Evolutionary conservation across 1,140 invertebrate species (phyloP).

Genomic region (Ctenoplectra terminalis): DNA sequence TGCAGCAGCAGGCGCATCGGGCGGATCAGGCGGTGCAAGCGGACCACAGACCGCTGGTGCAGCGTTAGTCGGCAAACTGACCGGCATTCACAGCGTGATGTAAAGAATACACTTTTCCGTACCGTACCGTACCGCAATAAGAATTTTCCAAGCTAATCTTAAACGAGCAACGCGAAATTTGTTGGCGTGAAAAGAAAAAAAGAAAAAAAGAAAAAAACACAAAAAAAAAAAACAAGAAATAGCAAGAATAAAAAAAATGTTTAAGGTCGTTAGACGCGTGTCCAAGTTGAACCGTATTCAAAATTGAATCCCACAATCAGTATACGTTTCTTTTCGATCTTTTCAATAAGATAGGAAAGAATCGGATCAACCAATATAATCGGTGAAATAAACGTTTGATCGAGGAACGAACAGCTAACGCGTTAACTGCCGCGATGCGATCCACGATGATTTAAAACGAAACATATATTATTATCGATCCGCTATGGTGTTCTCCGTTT

Average conservation of each 20-base stretch:
- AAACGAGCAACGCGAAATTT: slow-evolving; percentile 16
- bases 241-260: neutral
- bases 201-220: neutral
- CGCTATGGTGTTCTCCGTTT: neutral
- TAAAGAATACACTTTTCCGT: slow-evolving; percentile 52
- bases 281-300: neutral
- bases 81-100: slow-evolving; percentile 60
- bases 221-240: neutral
- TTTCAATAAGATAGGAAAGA: neutral
- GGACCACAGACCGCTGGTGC: slow-evolving; percentile 60
- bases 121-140: slow-evolving; percentile 28
- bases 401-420: slow-evolving; percentile 6
- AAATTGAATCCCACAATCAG: slow-evolving; percentile 19
- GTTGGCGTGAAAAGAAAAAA: neutral
- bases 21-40: neutral
- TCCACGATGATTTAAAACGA: neutral
- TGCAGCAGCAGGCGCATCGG: neutral
- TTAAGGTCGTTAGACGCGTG: no score
- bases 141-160: slow-evolving; percentile 40
- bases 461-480: neutral
- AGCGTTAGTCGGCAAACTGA: slow-evolving; percentile 61
- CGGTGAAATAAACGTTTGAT: slow-evolving; percentile 9
- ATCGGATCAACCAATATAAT: neutral
- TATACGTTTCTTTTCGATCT: slow-evolving; percentile 21
- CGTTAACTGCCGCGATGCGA: slow-evolving; percentile 28